Percentiles rank a stretch among this genome's conserved stretches.
phyloP scores from a whole-genome alignment of 2,797 vertebrate genomes.

The Chromobotia macracanthus region DNA sequence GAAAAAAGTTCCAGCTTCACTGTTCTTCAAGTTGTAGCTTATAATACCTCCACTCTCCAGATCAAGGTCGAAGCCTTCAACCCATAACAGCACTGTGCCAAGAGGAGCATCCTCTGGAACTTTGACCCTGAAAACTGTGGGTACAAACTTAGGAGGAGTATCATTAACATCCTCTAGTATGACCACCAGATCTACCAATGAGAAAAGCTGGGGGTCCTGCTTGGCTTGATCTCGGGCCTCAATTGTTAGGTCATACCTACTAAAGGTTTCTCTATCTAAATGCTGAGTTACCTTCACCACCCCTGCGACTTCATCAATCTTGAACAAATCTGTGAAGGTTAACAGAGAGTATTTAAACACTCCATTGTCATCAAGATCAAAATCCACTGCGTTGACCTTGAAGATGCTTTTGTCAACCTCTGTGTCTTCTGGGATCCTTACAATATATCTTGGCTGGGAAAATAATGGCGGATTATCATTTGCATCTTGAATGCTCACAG shows the following conservation, averaged over 20 bases:
- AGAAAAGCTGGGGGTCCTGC: conserved; percentile 80
- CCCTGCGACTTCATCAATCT: conserved; percentile 84
- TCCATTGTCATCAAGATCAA: conserved; percentile 82
- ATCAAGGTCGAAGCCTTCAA: conserved; percentile 90
- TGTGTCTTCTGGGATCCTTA: conserved; percentile 83
- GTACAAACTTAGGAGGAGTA: conserved; percentile 88
- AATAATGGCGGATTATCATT: conserved; percentile 93
- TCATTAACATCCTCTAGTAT: conserved; percentile 90
- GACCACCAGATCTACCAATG: conserved; percentile 80
- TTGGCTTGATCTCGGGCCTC: conserved; percentile 88
- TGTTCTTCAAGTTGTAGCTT: conserved; percentile 85
- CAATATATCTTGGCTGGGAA: conserved; percentile 82
- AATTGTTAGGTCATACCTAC: conserved; percentile 83
- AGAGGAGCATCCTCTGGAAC: conserved; percentile 89
- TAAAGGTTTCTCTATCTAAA: conserved; percentile 86
- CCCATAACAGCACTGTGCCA: conserved; percentile 85
- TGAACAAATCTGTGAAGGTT: conserved; percentile 83
- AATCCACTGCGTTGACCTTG: conserved; percentile 81
- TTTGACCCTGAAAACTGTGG: conserved; percentile 82
- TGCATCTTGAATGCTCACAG: conserved; percentile 86
- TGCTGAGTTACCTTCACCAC: conserved; percentile 80
- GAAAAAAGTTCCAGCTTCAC: conserved; percentile 81
- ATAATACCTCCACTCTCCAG: conserved; percentile 83
- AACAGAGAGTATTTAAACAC: conserved; percentile 83
- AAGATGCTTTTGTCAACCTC: conserved; percentile 81